Conservation (phyloP, 2,888 invertebrate species). For the Xylota segnis region DNA sequence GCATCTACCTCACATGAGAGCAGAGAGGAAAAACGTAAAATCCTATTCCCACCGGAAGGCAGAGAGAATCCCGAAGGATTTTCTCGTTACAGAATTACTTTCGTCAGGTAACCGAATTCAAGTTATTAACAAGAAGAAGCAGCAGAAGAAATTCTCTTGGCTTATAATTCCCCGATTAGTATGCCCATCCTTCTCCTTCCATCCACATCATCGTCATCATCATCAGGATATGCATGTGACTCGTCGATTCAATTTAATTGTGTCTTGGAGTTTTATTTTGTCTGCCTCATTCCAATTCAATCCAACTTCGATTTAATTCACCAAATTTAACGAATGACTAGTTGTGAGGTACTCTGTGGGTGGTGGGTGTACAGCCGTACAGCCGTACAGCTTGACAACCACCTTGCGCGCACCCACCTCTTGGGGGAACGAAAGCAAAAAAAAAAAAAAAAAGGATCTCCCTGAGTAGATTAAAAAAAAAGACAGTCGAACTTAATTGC, state of each 20-base stretch:
- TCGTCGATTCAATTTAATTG: conserved; percentile 74
- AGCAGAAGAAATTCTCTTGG: conserved; percentile 42
- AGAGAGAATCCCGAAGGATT: conserved; percentile 42
- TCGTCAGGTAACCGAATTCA: conserved; percentile 57
- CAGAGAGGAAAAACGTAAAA: not conserved
- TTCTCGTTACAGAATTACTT: conserved; percentile 44
- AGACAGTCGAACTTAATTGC: conserved; percentile 78
- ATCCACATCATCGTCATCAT: conserved; percentile 45
- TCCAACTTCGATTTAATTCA: conserved; percentile 70
- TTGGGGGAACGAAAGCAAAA: conserved; percentile 6
- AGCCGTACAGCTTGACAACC: conserved; percentile 52
- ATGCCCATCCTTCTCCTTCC: conserved; percentile 1
- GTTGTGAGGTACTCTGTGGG: conserved; percentile 10
- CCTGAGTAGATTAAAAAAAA: conserved; percentile 71
- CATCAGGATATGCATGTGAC: conserved; percentile 66
- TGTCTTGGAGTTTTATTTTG: conserved; percentile 72
- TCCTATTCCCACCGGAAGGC: conserved; percentile 65
- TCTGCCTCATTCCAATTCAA: conserved; percentile 67
- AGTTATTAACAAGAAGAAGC: conserved; percentile 56
- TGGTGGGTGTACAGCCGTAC: conserved; percentile 1
- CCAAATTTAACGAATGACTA: conserved; percentile 73
- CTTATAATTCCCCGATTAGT: conserved; percentile 70
- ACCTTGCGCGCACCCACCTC: conserved; percentile 29
- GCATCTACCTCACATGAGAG: conserved; percentile 46
- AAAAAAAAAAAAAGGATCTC: conserved; percentile 37